phyloP scores from a whole-genome alignment of 2,888 invertebrate genomes.

The Papilio gigon region DNA sequence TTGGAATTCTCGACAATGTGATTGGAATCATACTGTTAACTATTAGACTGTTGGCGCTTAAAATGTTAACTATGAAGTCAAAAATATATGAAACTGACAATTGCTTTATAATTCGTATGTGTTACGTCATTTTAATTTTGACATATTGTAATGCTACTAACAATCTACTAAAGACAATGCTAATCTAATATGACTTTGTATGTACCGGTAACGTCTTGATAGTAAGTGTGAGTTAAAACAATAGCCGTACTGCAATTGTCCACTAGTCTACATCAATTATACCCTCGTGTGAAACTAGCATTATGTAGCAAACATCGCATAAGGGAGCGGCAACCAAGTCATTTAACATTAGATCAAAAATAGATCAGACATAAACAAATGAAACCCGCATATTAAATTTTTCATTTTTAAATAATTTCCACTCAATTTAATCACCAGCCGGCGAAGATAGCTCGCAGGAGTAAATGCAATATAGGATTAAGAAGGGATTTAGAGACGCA shows the following conservation, averaged over 20 bases:
- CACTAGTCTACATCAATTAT: neutral
- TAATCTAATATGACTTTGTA: neutral
- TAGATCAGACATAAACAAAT: neutral
- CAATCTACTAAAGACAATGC: too few relatives aligned
- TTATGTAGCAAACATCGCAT: slow-evolving; percentile 32
- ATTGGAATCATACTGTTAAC: too few relatives aligned
- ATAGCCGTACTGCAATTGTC: neutral
- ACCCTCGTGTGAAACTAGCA: neutral
- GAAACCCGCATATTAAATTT: neutral
- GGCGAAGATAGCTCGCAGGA: neutral
- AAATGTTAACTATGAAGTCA: too few relatives aligned
- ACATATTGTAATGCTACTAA: too few relatives aligned
- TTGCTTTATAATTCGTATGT: too few relatives aligned
- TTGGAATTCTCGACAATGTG: too few relatives aligned
- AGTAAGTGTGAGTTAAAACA: neutral
- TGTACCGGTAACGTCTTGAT: too few relatives aligned
- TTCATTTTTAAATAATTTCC: too few relatives aligned
- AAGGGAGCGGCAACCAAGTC: slow-evolving; percentile 26
- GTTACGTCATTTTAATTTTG: too few relatives aligned
- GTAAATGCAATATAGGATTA: slow-evolving; percentile 28
- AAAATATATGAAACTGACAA: too few relatives aligned
- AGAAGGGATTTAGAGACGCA: slow-evolving; percentile 3
- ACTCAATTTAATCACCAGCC: too few relatives aligned
- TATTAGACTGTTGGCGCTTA: too few relatives aligned
- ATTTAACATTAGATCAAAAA: slow-evolving; percentile 10